A percentile compares a stretch with the other conserved stretches of the same genome.
Conservation (phyloP, 2,113 vertebrate species). For the Macrotus californicus region DNA sequence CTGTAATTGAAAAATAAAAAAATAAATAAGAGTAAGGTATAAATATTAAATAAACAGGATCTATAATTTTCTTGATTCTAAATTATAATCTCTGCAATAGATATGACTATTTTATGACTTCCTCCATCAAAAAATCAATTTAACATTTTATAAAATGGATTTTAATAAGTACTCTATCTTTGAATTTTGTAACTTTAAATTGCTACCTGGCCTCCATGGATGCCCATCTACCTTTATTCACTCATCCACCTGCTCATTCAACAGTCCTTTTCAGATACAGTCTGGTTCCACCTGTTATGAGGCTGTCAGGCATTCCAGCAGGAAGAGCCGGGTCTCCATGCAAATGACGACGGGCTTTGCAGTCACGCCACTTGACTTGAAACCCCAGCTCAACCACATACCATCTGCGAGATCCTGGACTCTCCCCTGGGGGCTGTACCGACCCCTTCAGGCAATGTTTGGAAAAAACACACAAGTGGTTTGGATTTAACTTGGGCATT, state of each 20-base stretch:
- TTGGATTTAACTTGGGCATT: background rate
- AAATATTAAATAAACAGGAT: background rate
- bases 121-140: background rate
- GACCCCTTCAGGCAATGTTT: background rate
- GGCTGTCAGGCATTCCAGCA: background rate
- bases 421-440: background rate
- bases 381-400: background rate
- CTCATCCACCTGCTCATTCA: background rate
- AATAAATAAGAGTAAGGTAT: background rate
- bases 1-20: background rate
- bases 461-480: background rate
- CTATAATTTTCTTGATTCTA: background rate
- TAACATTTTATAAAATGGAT: background rate
- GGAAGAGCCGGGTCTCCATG: background rate
- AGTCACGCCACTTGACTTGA: background rate
- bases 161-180: background rate
- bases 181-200: background rate
- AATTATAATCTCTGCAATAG: background rate
- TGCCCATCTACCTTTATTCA: background rate
- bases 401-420: background rate
- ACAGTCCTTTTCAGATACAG: background rate
- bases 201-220: background rate
- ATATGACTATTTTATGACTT: background rate
- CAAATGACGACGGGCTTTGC: background rate
- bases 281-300: background rate